Evolutionary conservation across 2,113 vertebrate genomes (phyloP).

Genomic region (Phyllostomus hastatus): DNA sequence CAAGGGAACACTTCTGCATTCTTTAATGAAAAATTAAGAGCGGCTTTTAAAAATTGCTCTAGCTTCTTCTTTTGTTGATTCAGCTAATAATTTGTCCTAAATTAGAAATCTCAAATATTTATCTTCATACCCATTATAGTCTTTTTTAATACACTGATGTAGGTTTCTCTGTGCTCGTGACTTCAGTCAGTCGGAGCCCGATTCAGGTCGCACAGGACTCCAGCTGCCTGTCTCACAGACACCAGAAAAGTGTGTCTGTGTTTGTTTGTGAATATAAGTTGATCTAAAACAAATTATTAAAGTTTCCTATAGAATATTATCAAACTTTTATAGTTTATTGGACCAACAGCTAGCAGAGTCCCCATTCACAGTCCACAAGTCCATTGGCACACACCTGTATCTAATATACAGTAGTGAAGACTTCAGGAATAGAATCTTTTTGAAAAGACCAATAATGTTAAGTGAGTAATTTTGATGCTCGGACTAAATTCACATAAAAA

Average conservation of each 20-base stretch:
- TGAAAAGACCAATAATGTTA: neutral
- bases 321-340: neutral
- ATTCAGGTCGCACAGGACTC: neutral
- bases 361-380: neutral
- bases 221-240: neutral
- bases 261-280: neutral
- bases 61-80: neutral
- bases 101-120: neutral
- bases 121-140: neutral
- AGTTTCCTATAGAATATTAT: neutral
- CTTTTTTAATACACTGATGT: neutral
- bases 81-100: neutral
- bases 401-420: neutral
- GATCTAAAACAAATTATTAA: neutral
- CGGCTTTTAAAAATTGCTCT: neutral
- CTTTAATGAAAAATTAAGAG: neutral
- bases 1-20: neutral
- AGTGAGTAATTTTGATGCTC: neutral
- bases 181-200: neutral
- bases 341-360: neutral
- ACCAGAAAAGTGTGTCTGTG: neutral
- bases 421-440: neutral
- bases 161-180: neutral
- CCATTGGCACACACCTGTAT: neutral
- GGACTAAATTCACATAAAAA: constrained; percentile 14